phyloP scores from a whole-genome alignment of 1,140 invertebrate genomes.

The Drosophila sp. region DNA sequence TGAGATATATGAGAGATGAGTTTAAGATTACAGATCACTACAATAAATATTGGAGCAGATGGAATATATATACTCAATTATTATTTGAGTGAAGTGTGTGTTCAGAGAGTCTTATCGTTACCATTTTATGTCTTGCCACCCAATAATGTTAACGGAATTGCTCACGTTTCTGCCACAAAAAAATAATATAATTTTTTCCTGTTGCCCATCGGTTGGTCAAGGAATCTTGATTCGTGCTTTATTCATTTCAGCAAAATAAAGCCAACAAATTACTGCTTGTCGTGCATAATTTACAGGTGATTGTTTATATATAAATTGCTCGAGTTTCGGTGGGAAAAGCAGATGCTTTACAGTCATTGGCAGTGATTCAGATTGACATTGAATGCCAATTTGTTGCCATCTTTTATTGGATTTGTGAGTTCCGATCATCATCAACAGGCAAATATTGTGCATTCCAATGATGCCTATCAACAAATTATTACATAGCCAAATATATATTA shows the following conservation, averaged over 20 bases:
- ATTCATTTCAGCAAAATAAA: conserved; percentile 18
- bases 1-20: neutral
- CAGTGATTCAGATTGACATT: conserved; percentile 10
- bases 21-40: neutral
- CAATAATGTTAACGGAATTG: conserved; percentile 1
- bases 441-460: conserved; percentile 4
- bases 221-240: conserved; percentile 6
- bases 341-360: conserved; percentile 4
- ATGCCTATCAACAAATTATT: neutral
- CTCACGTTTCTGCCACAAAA: conserved; percentile 3
- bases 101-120: too few species aligned
- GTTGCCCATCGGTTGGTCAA: conserved; percentile 1
- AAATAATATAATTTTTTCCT: neutral
- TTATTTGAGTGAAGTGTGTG: too few species aligned
- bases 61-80: neutral
- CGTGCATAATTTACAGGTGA: conserved; percentile 20
- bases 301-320: conserved; percentile 3
- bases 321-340: neutral
- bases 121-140: neutral
- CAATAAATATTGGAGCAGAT: neutral
- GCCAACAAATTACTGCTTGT: conserved; percentile 20
- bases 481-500: too few species aligned
- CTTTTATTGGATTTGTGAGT: conserved; percentile 9
- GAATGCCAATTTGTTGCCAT: conserved; percentile 22
- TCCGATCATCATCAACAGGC: neutral